Base-by-base conservation (phyloP, 2,888 invertebrate species). In the Empis stercorea region DNA sequence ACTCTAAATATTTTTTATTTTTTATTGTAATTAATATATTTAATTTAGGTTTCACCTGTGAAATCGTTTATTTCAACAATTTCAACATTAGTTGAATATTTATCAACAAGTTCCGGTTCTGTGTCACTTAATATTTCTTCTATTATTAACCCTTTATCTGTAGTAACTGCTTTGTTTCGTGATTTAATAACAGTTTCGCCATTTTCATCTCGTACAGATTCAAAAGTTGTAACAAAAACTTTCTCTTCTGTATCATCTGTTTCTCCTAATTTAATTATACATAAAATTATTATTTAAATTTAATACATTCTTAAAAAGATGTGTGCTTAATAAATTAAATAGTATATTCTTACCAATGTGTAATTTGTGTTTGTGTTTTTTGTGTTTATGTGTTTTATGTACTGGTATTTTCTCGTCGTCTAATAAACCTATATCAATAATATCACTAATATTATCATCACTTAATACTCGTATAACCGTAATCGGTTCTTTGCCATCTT, bases 401-500 rank as follows among this genome's bases (percentile, higher is more conserved):
- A 44, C 56, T 51, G 39, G 55, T 52, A 52, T 4, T 51, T 51
- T 52, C 56, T 61, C 68, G 56, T 67, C 65, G 48, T 63, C 66
- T 52, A 66, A 57, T 36, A 58, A 58, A 52, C 66, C 63, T 50
- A 65, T 64, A 46, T 66, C 66, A 41, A 66, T 66, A 38, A 64
- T 61, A 51, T 64, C 64, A 32, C 60, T 57, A 46, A 66, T 59
- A 48, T 58, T 59, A 37, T 60, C 66, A 54, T 64, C 63, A 52
- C 64, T 66, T 50, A 66, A 57, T 49, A 74, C 68, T 51, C 68
- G 69, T 1, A 54, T 64, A 47, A 67, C 58, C 11, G 72, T 64
- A 46, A 67, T 59, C 13, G 72, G 72, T 51, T 66, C 60, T 57
- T 73, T 66, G 40, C 70, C 70, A 48, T 71, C 71, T 60, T 72